phyloP scores from a whole-genome alignment of 2,113 vertebrate species.

The Pteruthius melanotis region DNA sequence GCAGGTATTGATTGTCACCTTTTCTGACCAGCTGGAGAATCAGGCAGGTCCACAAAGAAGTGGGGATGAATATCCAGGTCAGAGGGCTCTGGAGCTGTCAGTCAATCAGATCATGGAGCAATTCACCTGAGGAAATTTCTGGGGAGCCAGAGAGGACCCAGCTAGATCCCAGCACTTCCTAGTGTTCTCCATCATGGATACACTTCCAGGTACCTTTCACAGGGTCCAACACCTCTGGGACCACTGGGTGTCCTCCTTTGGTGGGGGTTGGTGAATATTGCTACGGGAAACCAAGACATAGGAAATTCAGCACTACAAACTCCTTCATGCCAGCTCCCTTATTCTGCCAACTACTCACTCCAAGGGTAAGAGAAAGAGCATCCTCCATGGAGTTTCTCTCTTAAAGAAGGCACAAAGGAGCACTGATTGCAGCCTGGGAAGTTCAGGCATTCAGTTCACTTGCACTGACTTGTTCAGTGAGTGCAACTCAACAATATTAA shows the following conservation, averaged over 20 bases:
- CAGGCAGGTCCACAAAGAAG: not conserved
- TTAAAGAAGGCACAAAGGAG: not conserved
- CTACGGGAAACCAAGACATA: fast-evolving
- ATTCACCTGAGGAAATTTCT: not conserved
- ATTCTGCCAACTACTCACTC: not conserved
- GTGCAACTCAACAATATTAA: not conserved
- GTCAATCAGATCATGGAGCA: not conserved
- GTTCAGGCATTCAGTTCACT: not conserved
- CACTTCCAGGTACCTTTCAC: not conserved
- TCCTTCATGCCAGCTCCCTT: not conserved
- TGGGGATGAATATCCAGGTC: not conserved
- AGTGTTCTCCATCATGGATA: not conserved
- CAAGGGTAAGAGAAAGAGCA: not conserved
- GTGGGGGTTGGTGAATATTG: not conserved
- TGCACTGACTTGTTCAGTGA: not conserved
- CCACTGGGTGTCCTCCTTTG: not conserved
- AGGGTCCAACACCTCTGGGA: not conserved
- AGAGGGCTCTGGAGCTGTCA: not conserved
- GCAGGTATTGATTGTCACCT: not conserved
- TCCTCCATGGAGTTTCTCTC: not conserved
- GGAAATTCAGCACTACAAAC: not conserved
- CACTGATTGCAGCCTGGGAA: not conserved
- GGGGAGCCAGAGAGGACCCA: not conserved
- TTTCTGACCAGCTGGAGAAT: not conserved
- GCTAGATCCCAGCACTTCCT: not conserved